These are phyloP conservation scores for Edolisoma coerulescens DNA, from an alignment of 2,113 vertebrate genomes.

Conservation along the genomic window DNA sequence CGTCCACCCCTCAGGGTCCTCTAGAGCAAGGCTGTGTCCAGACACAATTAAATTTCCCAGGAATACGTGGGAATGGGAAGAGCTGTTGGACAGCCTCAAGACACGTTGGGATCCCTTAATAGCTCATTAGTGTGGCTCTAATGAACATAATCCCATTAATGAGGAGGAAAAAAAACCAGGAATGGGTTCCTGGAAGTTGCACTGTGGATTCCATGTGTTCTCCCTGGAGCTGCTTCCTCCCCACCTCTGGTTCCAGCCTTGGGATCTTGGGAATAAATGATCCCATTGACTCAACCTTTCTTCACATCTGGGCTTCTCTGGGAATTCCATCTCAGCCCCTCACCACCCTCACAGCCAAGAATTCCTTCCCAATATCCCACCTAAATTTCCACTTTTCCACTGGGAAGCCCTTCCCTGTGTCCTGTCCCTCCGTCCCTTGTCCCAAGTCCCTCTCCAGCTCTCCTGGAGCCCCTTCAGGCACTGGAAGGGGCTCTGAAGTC, in stretches of 20 bases:
- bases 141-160: background rate
- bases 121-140: background rate
- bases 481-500: background rate
- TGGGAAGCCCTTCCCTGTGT: background rate
- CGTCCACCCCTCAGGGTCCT: background rate
- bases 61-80: background rate
- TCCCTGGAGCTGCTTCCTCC: background rate
- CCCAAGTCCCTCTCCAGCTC: background rate
- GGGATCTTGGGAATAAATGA: background rate
- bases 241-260: background rate
- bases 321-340: background rate
- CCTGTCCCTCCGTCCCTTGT: background rate
- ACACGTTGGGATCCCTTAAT: background rate
- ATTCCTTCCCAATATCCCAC: background rate
- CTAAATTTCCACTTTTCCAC: background rate
- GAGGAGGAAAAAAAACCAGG: background rate
- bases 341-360: background rate
- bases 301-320: no score
- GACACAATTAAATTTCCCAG: background rate
- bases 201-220: rapidly evolving
- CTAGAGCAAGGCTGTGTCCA: background rate
- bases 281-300: background rate
- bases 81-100: background rate
- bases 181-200: background rate
- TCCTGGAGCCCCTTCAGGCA: background rate